phyloP scores from a whole-genome alignment of 2,113 vertebrate genomes.

The Osmerus eperlanus region DNA sequence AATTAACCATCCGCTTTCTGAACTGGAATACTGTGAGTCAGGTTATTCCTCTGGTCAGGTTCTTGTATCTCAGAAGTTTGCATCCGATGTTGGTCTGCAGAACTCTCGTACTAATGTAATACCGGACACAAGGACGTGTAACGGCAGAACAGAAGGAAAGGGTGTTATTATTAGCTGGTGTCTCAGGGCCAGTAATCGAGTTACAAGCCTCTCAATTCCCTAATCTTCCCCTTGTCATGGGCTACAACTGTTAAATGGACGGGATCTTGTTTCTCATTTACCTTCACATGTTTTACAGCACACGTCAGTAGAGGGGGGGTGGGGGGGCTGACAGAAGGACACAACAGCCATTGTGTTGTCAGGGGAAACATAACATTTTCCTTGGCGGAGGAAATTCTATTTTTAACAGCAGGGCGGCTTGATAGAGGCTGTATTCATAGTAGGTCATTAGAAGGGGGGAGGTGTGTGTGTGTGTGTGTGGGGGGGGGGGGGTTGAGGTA shows the following conservation, averaged over 20 bases:
- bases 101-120: conserved; percentile 65
- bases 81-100: conserved; percentile 53
- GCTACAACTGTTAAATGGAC: conserved; percentile 65
- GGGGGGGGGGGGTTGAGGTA: conserved; percentile 13
- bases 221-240: conserved; percentile 67
- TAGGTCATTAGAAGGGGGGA: conserved; percentile 22
- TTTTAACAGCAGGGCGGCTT: conserved; percentile 44
- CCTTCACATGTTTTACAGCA: conserved; percentile 59
- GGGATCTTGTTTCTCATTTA: conserved; percentile 57
- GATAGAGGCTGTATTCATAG: conserved; percentile 31
- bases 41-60: conserved; percentile 32
- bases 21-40: conserved; percentile 47
- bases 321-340: conserved; percentile 32
- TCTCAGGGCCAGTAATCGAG: conserved; percentile 66
- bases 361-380: conserved; percentile 59
- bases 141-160: conserved; percentile 53
- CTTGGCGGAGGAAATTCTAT: conserved; percentile 56
- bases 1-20: conserved; percentile 38
- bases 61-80: conserved; percentile 52
- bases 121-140: conserved; percentile 53
- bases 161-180: conserved; percentile 57
- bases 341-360: conserved; percentile 52
- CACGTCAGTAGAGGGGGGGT: conserved; percentile 29
- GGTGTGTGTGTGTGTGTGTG: not conserved
- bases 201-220: conserved; percentile 69